Conservation (phyloP, 2,113 vertebrate genomes). For the Macaca nemestrina region DNA sequence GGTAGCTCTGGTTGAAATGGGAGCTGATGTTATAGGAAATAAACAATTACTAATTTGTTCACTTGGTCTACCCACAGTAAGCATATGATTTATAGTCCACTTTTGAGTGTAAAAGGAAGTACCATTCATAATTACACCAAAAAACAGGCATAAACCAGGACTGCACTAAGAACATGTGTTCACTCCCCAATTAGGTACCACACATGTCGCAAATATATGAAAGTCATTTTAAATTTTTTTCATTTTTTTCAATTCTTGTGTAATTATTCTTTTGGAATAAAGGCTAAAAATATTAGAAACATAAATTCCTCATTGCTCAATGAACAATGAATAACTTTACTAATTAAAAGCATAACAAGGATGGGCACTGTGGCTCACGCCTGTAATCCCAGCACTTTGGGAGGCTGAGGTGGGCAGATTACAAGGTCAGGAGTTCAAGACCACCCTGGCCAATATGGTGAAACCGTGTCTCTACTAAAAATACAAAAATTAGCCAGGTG, state of each 20-base stretch:
- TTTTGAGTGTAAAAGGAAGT: not conserved
- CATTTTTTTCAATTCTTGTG: not conserved
- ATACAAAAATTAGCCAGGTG: too few species aligned
- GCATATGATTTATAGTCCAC: not conserved
- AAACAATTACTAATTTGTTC: not conserved
- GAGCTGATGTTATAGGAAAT: not conserved
- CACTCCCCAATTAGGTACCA: not conserved
- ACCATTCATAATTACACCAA: not conserved
- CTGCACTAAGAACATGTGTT: not conserved
- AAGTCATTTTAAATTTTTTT: not conserved
- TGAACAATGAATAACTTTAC: not conserved
- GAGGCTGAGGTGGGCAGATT: too few species aligned
- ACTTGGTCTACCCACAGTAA: not conserved
- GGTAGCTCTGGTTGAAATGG: not conserved
- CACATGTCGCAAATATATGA: not conserved
- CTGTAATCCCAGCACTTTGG: too few species aligned
- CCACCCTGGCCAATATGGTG: too few species aligned
- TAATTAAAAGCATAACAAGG: not conserved
- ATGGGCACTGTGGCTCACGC: fast-evolving
- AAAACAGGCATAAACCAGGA: not conserved
- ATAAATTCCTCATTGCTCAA: not conserved
- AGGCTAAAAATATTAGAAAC: not conserved
- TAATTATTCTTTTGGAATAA: not conserved
- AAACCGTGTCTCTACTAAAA: too few species aligned
- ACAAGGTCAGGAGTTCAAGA: too few species aligned